Evolutionary conservation across 1,140 invertebrate species (phyloP).

Genomic region (Drosophila repletoides): DNA sequence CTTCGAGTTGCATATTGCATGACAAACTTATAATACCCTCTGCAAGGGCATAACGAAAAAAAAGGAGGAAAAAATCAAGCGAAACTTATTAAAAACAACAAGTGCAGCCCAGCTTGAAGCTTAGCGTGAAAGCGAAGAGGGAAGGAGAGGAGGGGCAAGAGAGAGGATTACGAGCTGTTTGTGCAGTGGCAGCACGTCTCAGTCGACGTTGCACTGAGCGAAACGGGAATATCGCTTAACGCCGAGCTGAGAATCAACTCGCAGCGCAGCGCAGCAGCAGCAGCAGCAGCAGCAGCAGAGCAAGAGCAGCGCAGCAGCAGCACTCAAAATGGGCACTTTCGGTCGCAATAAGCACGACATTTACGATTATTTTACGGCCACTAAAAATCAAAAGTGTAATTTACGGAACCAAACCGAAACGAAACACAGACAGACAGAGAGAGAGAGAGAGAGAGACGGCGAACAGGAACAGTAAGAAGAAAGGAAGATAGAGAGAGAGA

Average conservation of each 20-base stretch:
- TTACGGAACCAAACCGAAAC: slow-evolving; percentile 76
- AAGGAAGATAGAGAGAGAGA: too few relatives aligned
- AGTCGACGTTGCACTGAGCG: slow-evolving; percentile 64
- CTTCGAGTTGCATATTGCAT: too few relatives aligned
- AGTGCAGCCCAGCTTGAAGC: slow-evolving; percentile 57
- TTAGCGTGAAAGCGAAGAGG: not conserved
- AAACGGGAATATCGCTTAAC: slow-evolving; percentile 74
- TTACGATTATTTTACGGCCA: slow-evolving; percentile 82
- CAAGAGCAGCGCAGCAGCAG: slow-evolving; percentile 26
- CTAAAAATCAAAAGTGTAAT: slow-evolving; percentile 82
- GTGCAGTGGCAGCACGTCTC: slow-evolving; percentile 72
- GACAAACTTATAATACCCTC: too few relatives aligned
- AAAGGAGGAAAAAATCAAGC: slow-evolving; percentile 42
- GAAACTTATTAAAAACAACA: slow-evolving; percentile 82
- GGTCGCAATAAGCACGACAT: slow-evolving; percentile 82
- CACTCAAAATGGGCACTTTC: slow-evolving; percentile 80
- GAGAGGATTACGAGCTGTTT: slow-evolving; percentile 42
- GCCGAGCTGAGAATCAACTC: slow-evolving; percentile 37
- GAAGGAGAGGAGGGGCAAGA: not conserved
- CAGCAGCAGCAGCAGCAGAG: slow-evolving; percentile 7
- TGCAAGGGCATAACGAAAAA: slow-evolving; percentile 32
- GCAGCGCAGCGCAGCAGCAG: slow-evolving; percentile 1
- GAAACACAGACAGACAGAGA: slow-evolving; percentile 19
- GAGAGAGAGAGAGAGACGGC: not conserved
- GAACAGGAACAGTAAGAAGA: not conserved